A percentile compares a stretch with the other conserved stretches of the same genome.
These are phyloP conservation scores for Mustela nigripes DNA, from an alignment of 2,113 vertebrate genomes.

Conservation along the genomic window DNA sequence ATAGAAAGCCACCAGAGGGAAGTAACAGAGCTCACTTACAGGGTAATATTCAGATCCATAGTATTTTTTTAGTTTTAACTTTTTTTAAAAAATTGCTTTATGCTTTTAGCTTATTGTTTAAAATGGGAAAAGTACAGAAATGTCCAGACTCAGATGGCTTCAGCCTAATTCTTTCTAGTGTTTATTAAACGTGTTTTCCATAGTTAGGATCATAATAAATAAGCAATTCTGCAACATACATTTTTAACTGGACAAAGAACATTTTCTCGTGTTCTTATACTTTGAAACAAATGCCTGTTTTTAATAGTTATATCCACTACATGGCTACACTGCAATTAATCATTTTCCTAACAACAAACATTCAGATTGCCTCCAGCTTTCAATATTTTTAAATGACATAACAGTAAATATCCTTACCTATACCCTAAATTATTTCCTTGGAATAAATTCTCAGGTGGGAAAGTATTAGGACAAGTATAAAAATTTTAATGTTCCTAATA, in stretches of 20 bases:
- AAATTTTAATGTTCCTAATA: conserved; percentile 4
- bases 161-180: neutral
- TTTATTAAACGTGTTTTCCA: neutral
- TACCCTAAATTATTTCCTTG: conserved; percentile 9
- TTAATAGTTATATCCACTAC: neutral
- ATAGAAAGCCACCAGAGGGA: conserved; percentile 9
- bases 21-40: neutral
- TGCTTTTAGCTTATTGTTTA: neutral
- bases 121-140: neutral
- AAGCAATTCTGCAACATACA: neutral
- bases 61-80: neutral
- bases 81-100: neutral
- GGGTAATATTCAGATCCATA: neutral
- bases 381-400: neutral
- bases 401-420: neutral
- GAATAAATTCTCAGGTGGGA: neutral
- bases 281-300: neutral
- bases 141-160: neutral
- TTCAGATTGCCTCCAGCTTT: conserved; percentile 5
- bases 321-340: neutral
- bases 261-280: neutral
- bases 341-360: conserved; percentile 10
- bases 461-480: neutral
- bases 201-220: neutral
- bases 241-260: neutral